Evolutionary conservation across 2,888 invertebrate species (phyloP), one percentile per base, ranked within the genome.

Genomic region (Amiota communis): DNA sequence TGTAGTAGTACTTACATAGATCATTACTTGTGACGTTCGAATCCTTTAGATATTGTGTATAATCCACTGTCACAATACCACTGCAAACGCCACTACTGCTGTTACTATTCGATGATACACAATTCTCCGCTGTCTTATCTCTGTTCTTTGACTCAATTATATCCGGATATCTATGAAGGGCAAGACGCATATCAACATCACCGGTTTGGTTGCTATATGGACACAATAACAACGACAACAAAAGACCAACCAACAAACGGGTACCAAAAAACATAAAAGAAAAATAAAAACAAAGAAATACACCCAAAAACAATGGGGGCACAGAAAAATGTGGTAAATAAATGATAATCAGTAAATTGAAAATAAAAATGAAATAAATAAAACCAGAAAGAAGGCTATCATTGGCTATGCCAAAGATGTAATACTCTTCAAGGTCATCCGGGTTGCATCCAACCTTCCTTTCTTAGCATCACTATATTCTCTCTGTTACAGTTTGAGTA

Each of bases 41-140:
- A 79, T 90, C 90, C 78, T 88, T 89, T 47, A 90, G 81, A 80
- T 90, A 90, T 76, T 90, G 90, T 2, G 89, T 87, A 76, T 90
- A 90, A 72, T 90, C 90, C 49, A 90, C 87, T 59, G 84, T 81
- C 3, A 85, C 80, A 20, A 86, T 82, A 51, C 85, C 88, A 74
- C 80, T 85, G 73, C 83, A 79, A 20, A 86, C 82, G 53, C 85
- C 88, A 74, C 80, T 85, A 72, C 83, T 88, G 76, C 87, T 86
- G 23, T 85, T 85, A 64, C 82, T 86, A 72, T 79, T 80, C n/a
- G 85, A 83, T 17, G 84, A 83, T 15, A 56, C 68, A 10, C 53
- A 47, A 11, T 86, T 86, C 73, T 51, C 72, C 11, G 79, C 84
- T 6, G 36, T 36, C 0, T n/a, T n/a, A n/a, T 36, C 36, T 36